phyloP scores from a whole-genome alignment of 2,113 vertebrate species.

The Todiramphus saurophagus region DNA sequence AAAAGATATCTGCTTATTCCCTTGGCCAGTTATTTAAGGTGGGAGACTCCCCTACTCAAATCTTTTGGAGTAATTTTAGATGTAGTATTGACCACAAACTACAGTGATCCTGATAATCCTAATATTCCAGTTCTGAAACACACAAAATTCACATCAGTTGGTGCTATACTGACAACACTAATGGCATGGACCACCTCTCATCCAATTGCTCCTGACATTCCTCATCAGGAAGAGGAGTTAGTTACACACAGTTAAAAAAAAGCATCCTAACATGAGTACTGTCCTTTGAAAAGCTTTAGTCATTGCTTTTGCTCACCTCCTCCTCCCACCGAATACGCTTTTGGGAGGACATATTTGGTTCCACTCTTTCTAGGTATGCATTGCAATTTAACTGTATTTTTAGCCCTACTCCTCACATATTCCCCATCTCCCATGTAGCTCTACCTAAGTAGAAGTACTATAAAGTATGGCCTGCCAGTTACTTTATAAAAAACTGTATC shows the following conservation, averaged over 20 bases:
- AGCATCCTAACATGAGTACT: background rate
- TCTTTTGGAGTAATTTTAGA: background rate
- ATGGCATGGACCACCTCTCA: background rate
- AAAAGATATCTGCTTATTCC: background rate
- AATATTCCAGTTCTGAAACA: background rate
- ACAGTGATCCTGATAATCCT: background rate
- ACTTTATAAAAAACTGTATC: background rate
- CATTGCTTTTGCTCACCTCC: background rate
- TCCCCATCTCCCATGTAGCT: background rate
- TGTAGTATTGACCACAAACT: background rate
- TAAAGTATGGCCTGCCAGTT: background rate
- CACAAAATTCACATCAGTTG: background rate
- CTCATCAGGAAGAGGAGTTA: background rate
- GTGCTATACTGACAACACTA: background rate
- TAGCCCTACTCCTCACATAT: background rate
- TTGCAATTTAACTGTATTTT: background rate
- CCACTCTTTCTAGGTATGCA: background rate
- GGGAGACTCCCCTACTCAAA: background rate
- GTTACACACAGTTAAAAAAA: background rate
- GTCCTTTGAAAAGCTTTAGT: background rate
- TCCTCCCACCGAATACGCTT: background rate
- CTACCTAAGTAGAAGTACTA: background rate
- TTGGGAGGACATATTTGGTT: background rate
- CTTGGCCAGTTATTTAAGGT: background rate
- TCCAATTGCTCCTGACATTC: background rate